Evolutionary conservation across 2,888 invertebrate genomes (phyloP), one percentile per base, ranked within the genome.

Genomic region (Scrobipalpa costella): DNA sequence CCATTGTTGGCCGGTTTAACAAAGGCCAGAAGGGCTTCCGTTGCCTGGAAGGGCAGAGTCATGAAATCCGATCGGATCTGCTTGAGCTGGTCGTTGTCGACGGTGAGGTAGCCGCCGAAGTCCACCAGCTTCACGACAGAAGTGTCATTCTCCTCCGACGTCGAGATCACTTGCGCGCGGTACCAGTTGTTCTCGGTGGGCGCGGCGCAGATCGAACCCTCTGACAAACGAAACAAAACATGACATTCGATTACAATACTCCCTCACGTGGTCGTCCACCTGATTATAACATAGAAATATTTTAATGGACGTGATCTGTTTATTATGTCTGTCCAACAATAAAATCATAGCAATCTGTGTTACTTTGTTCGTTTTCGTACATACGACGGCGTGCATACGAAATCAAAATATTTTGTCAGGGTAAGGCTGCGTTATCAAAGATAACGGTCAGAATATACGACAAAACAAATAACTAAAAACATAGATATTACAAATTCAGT

Each of bases 1-100:
- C 91, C 91, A 95, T 97, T 95, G 79, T 94, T 93, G 64, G 94
- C 92, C 64, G 98, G 96, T 85, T 94, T 94, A 73, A 98, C 93
- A 87, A 97, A 95, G n/a, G 97, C 97, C 78, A 99, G 92, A 82
- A 95, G 94, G 81, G 98, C 98, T 92, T 99, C 99, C 59, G 97
- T 96, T 64, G 99, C 98, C 94, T 99, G 99, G 94, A 99, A 99
- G 62, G 99, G 99, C 84, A 99, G 92, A 65, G 95, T 93, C 93
- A 98, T 95, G 85, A 98, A 98, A 88, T 99, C 98, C 63, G 95
- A 95, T 75, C 98, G 94, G 73, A 99, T 98, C 92, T 99, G 98
- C 80, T 97, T 94, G 79, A 99, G 93, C 71, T 94, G 93, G 63
- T 94, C 92, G 72, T 95, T 95, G 73, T 94, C 94, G 63, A 98